Percentiles rank a stretch among this genome's conserved stretches.
Evolutionary conservation across 2,113 vertebrate genomes (phyloP).

Genomic region (Ramphastos sulfuratus): DNA sequence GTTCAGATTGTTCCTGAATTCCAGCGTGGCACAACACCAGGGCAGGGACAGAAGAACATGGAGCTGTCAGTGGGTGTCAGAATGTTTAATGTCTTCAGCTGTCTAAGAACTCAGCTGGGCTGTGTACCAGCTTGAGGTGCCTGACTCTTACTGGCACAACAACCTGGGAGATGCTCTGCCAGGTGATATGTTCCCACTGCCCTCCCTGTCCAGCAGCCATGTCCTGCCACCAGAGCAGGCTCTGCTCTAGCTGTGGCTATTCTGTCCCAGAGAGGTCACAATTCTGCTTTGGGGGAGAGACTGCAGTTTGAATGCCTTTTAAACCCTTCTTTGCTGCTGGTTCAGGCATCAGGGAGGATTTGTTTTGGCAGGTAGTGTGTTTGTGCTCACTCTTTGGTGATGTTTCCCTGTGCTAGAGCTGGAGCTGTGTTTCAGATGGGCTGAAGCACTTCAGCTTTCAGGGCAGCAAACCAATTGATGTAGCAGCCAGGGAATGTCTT

Average conservation of each 20-base stretch:
- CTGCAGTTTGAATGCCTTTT: neutral
- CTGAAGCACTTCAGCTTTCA: constrained; percentile 15
- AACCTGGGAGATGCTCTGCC: neutral
- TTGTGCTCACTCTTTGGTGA: neutral
- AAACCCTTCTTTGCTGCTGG: neutral
- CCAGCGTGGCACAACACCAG: neutral
- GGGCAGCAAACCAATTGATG: neutral
- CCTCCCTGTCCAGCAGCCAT: neutral
- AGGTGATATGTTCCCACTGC: neutral
- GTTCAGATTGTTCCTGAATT: neutral
- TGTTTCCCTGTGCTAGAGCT: neutral
- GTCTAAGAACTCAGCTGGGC: neutral
- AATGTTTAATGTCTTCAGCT: neutral
- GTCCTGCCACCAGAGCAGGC: neutral
- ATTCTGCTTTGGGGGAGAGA: neutral
- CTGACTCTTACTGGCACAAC: neutral
- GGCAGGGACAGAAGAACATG: neutral
- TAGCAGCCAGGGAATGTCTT: constrained; percentile 25
- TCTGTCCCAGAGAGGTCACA: neutral
- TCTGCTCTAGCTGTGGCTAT: neutral
- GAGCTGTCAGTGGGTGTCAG: neutral
- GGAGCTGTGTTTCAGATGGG: neutral
- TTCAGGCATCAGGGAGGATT: neutral
- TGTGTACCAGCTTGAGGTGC: neutral
- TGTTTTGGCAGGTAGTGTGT: neutral